These are phyloP conservation scores for Drosophila pruinosa DNA, from an alignment of 1,140 invertebrate genomes.

Conservation along the genomic window DNA sequence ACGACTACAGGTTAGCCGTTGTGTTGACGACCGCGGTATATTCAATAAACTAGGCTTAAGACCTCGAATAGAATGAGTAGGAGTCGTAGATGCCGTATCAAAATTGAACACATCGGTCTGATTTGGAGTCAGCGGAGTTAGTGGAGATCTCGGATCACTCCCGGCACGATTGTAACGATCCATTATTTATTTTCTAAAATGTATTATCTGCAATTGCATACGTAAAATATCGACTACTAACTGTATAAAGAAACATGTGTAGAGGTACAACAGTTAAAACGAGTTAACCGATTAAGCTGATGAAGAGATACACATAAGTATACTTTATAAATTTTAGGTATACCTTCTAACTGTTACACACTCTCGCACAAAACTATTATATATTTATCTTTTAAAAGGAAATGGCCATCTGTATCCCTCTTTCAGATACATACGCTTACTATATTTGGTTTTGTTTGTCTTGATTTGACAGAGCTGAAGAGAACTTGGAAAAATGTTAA, in stretches of 20 bases:
- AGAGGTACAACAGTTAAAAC: background rate
- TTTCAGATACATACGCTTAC: too few species aligned
- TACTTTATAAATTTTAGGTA: too few species aligned
- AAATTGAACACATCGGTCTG: conserved; percentile 40
- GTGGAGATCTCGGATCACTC: conserved; percentile 59
- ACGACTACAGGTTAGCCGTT: background rate
- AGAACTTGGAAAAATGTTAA: too few species aligned
- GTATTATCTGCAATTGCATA: background rate
- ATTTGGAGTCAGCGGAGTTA: conserved; percentile 61
- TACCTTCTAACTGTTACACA: too few species aligned
- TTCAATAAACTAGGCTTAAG: conserved; percentile 1
- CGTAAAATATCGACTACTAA: background rate
- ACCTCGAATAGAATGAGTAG: background rate
- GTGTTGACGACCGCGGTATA: background rate
- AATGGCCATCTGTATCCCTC: too few species aligned
- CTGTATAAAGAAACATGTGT: background rate
- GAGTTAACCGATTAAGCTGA: too few species aligned
- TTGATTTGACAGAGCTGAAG: too few species aligned
- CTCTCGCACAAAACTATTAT: too few species aligned
- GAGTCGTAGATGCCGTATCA: conserved; percentile 35
- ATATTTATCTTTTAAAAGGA: too few species aligned
- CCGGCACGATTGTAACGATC: conserved; percentile 59
- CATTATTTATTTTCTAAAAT: conserved; percentile 19
- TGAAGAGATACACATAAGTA: too few species aligned
- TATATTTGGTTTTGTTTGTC: too few species aligned